Percentiles rank a stretch among this genome's conserved stretches.
These are phyloP conservation scores for Phlogophora meticulosa DNA, from an alignment of 2,888 invertebrate genomes.

Conservation along the genomic window DNA sequence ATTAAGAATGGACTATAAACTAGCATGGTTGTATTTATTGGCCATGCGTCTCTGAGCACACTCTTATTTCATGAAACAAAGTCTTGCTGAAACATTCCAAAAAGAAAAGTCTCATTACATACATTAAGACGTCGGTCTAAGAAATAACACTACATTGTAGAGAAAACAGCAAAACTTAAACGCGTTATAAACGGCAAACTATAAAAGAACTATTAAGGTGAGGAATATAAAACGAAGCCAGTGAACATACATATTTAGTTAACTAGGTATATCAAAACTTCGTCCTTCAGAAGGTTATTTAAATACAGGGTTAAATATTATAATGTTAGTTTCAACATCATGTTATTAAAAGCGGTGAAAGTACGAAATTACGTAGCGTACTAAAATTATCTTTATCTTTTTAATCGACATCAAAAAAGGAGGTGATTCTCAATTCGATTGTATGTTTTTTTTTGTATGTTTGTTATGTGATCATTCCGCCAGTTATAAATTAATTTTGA, in stretches of 20 bases:
- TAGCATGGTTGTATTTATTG: too few relatives aligned
- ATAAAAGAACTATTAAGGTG: slow-evolving; percentile 35
- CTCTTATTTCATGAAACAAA: too few relatives aligned
- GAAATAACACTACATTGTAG: slow-evolving; percentile 36
- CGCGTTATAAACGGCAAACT: slow-evolving; percentile 19
- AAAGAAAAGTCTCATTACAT: neutral
- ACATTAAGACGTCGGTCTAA: neutral
- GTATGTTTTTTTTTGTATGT: too few relatives aligned
- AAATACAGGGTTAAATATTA: neutral
- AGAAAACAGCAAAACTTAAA: slow-evolving; percentile 18
- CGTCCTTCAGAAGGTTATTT: neutral
- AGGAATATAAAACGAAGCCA: slow-evolving; percentile 19
- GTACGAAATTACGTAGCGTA: too few relatives aligned
- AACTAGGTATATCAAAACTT: slow-evolving; percentile 6
- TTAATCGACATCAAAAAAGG: too few relatives aligned
- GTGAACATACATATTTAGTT: slow-evolving; percentile 5
- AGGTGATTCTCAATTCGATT: too few relatives aligned
- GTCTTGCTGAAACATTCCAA: neutral
- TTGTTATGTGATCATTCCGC: too few relatives aligned
- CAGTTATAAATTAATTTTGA: too few relatives aligned
- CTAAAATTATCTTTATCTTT: neutral
- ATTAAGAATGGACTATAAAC: too few relatives aligned
- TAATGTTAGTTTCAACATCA: neutral
- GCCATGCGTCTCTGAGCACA: too few relatives aligned
- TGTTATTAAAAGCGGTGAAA: neutral